Conservation (phyloP, 1,140 invertebrate species). For the Argopecten irradians region DNA sequence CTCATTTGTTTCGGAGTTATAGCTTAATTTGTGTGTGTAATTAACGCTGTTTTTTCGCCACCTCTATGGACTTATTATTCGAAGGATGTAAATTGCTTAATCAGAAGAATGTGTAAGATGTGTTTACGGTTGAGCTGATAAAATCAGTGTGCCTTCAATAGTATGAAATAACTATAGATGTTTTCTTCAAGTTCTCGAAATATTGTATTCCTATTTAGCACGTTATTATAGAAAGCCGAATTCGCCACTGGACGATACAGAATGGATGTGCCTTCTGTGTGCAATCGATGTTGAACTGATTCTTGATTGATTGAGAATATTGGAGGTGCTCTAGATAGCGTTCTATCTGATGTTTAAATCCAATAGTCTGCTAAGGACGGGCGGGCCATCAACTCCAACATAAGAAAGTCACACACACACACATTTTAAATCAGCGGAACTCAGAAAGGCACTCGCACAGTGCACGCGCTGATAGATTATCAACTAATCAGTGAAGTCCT, state of each 20-base stretch:
- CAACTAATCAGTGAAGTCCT: conserved; percentile 1
- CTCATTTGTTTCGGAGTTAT: background rate
- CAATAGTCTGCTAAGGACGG: background rate
- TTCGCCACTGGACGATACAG: background rate
- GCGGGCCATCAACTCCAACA: background rate
- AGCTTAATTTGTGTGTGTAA: background rate
- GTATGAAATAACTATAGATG: background rate
- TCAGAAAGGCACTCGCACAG: conserved; percentile 11
- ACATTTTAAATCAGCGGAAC: conserved; percentile 16
- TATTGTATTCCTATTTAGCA: too few species aligned
- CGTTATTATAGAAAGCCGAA: background rate
- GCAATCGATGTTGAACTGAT: background rate
- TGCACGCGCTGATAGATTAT: conserved; percentile 15
- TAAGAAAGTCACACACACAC: background rate
- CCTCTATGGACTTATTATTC: background rate
- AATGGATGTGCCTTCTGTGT: background rate
- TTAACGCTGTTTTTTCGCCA: background rate
- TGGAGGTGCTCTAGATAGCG: background rate
- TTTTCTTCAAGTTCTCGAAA: too few species aligned
- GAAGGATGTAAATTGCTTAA: background rate
- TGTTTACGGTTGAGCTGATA: background rate
- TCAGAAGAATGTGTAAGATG: background rate
- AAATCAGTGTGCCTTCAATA: background rate
- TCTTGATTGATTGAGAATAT: background rate
- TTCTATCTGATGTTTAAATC: background rate